Evolutionary conservation across 1,140 invertebrate genomes (phyloP), one percentile per base, ranked within the genome.

Genomic region (Hyphantria cunea): DNA sequence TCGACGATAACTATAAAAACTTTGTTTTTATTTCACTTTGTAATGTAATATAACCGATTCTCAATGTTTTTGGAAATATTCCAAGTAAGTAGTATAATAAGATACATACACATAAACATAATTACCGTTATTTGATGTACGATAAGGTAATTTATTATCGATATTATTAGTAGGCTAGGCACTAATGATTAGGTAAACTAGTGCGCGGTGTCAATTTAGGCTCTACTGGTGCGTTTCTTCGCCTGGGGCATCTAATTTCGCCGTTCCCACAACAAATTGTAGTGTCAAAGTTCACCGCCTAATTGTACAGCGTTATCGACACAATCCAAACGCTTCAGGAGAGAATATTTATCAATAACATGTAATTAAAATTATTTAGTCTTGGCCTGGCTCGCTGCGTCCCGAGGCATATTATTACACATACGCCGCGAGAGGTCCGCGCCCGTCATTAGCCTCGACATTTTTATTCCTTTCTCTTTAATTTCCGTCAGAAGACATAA

Each of bases 361-460:
- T 88, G 76, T 90, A 90, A 90, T 90, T 90, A 90, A 90, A 90
- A 90, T 85, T 87, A 86, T 90, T 86, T 85, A 87, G 84, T 71
- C 56, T 78, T 64, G 53, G 62, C 66, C 73, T 60, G 47, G 45
- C 66, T 50, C 63, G 52, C 41, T 41, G 59, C 72, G 80, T 81
- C 84, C 82, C 75, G 72, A 72, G 85, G 86, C 85, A 72, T 71
- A 83, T 79, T 85, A 84, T 84, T 85, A 86, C 82, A 86, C 80
- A 86, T 86, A 82, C 80, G 73, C 82, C 74, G 82, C 80, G 67
- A 86, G 81, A 84, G 80, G 78, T 76, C 82, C 76, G 76, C 72
- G 74, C 72, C 73, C 74, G 68, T 80, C 81, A 83, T 84, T 84
- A 86, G 67, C 70, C 74, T 82, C 78, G 82, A 86, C 81, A 86